Base-by-base conservation (phyloP, 2,888 invertebrate species). In the Amphipoea lucens region DNA sequence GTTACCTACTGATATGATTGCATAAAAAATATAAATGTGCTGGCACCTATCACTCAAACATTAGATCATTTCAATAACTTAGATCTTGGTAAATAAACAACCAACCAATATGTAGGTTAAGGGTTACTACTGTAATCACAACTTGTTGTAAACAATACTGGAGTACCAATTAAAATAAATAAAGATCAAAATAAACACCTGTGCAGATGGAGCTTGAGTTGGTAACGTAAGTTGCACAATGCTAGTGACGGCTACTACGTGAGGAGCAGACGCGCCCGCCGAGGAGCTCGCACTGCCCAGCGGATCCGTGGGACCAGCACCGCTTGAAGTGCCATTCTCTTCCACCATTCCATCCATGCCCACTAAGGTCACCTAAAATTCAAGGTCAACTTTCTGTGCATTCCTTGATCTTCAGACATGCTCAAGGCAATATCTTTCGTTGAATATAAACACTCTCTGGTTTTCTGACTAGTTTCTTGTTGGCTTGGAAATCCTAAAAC, bases 311-410 rank as follows among this genome's bases (percentile, higher is more conserved):
- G 95, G 92, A 87, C 95, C 95, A 87, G 95, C 94, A 87, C 96
- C 95, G 86, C 95, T 94, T 89, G 95, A 93, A 88, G 96, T 95
- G 92, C 98, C 98, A 96, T 98, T 98, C 97, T 99, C 99, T 97
- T 99, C 98, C 96, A 98, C 98, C 98, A 99, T 98, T 97, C 98
- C 98, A 97, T 98, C 98, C 98, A 98, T 99, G 97, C 97, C 97
- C 94, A 95, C 94, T 94, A 94, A 94, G 95, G 97, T 97, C 97
- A 97, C 98, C 98, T 98, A 97, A 95, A 97, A 97, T 97, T 97
- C 97, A 97, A 97, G 96, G 96, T 96, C 97, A 95, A 94, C 95
- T 92, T 92, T 95, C 94, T 94, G 94, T 94, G 94, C 95, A 95
- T 95, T 95, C 94, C 96, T 93, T 92, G 92, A 91, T 94, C 92